Percentiles rank a stretch among this genome's conserved stretches.
These are phyloP conservation scores for Sthenelais limicola DNA, from an alignment of 2,888 invertebrate genomes.

Conservation along the genomic window DNA sequence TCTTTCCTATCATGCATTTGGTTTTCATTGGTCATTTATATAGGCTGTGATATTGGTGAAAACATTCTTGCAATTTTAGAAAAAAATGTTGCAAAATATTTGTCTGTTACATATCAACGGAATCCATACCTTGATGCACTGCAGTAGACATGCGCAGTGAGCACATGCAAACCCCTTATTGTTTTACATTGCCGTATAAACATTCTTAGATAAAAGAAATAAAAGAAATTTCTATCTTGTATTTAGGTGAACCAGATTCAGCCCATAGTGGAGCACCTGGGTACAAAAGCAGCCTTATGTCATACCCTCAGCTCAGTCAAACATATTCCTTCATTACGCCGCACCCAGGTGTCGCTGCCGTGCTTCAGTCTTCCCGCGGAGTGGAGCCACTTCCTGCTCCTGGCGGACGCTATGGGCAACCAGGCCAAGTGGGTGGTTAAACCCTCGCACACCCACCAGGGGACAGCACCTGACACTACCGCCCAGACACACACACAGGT, in stretches of 20 bases:
- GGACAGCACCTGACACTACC: not conserved
- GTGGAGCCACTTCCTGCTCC: constrained; percentile 57
- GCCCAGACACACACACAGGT: constrained; percentile 13
- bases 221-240: not conserved
- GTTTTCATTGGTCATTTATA: too few relatives aligned
- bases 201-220: too few relatives aligned
- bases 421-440: constrained; percentile 44
- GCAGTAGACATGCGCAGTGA: too few relatives aligned
- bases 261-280: constrained; percentile 25
- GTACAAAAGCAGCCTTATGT: constrained; percentile 12
- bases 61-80: too few relatives aligned
- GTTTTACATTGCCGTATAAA: too few relatives aligned
- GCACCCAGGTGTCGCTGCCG: constrained; percentile 48
- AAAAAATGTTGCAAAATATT: too few relatives aligned
- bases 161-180: too few relatives aligned
- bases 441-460: constrained; percentile 6
- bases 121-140: too few relatives aligned
- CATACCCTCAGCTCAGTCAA: constrained; percentile 8
- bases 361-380: constrained; percentile 66
- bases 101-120: too few relatives aligned
- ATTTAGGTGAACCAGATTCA: constrained; percentile 21
- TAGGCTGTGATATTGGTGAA: too few relatives aligned
- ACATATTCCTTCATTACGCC: constrained; percentile 20
- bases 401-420: constrained; percentile 35
- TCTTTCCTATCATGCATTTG: too few relatives aligned